phyloP scores from a whole-genome alignment of 2,888 invertebrate species.

The Adela reaumurella region DNA sequence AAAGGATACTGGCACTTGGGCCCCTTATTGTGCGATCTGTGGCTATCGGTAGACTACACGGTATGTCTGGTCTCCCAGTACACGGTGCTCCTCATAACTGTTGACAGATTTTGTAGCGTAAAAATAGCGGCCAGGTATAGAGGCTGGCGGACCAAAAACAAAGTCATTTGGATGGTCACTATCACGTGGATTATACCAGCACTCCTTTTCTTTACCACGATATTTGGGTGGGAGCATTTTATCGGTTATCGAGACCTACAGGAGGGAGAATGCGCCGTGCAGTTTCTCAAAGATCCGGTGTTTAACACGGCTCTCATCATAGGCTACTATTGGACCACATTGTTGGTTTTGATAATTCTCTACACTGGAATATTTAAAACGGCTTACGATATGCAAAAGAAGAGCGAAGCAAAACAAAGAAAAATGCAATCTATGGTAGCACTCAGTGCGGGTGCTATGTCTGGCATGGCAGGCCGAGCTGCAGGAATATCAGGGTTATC shows the following conservation, averaged over 20 bases:
- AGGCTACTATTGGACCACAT: slow-evolving; percentile 96
- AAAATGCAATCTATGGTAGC: slow-evolving; percentile 96
- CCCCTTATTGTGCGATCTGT: slow-evolving; percentile 92
- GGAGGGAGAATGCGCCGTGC: slow-evolving; percentile 90
- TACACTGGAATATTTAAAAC: slow-evolving; percentile 98
- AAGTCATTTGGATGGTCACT: slow-evolving; percentile 93
- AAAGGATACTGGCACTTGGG: slow-evolving; percentile 97
- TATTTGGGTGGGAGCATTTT: slow-evolving; percentile 99
- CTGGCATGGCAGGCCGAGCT: slow-evolving; percentile 84
- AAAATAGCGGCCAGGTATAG: slow-evolving; percentile 97
- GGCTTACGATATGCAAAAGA: slow-evolving; percentile 95
- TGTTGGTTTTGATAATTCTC: slow-evolving; percentile 90
- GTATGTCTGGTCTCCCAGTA: slow-evolving; percentile 99
- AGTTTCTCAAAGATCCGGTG: slow-evolving; percentile 94
- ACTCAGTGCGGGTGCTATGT: slow-evolving; percentile 84
- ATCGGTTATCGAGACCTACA: slow-evolving; percentile 85
- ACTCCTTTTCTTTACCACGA: slow-evolving; percentile 93
- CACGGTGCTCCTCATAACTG: slow-evolving; percentile 96
- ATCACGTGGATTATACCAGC: slow-evolving; percentile 97
- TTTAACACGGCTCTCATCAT: slow-evolving; percentile 97
- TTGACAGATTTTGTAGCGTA: slow-evolving; percentile 97
- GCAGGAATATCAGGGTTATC: slow-evolving; percentile 83
- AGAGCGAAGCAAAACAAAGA: slow-evolving; percentile 92
- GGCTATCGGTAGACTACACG: slow-evolving; percentile 98
- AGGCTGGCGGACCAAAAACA: slow-evolving; percentile 92